These are phyloP conservation scores for Pseudeuparius sepicola DNA, from an alignment of 2,888 invertebrate species.

Conservation along the genomic window DNA sequence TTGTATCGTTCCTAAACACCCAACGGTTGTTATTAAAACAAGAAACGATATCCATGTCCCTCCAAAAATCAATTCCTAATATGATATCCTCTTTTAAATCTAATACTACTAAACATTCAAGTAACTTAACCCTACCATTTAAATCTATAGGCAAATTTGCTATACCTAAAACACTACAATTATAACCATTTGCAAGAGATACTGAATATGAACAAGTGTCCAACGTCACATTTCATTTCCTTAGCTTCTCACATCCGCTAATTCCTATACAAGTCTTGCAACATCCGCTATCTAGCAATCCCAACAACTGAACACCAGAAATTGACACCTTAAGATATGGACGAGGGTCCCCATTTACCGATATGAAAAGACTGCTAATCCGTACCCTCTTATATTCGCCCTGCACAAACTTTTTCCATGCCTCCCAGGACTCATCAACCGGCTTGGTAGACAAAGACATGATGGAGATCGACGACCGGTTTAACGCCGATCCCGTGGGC, in stretches of 20 bases:
- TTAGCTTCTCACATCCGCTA: slow-evolving; percentile 11
- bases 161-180: slow-evolving; percentile 12
- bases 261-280: slow-evolving; percentile 10
- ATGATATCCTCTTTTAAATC: slow-evolving; percentile 14
- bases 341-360: slow-evolving; percentile 6
- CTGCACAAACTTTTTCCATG: slow-evolving; percentile 13
- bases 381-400: not conserved
- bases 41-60: slow-evolving; percentile 15
- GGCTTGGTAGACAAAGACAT: slow-evolving; percentile 5
- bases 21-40: slow-evolving; percentile 1
- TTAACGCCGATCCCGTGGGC: slow-evolving; percentile 3
- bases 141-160: slow-evolving; percentile 13
- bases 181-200: slow-evolving; percentile 11
- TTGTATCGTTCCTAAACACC: not conserved
- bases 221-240: not conserved
- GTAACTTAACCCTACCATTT: slow-evolving; percentile 10
- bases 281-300: slow-evolving; percentile 14
- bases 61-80: slow-evolving; percentile 17
- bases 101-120: slow-evolving; percentile 11
- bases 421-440: slow-evolving; percentile 10
- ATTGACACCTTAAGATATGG: slow-evolving; percentile 14
- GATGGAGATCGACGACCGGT: slow-evolving; percentile 10
- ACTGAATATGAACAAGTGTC: not conserved
- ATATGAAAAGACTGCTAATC: slow-evolving; percentile 10
- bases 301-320: slow-evolving; percentile 8